Conservation (phyloP, 2,113 vertebrate species). For the Pholis gunnellus region DNA sequence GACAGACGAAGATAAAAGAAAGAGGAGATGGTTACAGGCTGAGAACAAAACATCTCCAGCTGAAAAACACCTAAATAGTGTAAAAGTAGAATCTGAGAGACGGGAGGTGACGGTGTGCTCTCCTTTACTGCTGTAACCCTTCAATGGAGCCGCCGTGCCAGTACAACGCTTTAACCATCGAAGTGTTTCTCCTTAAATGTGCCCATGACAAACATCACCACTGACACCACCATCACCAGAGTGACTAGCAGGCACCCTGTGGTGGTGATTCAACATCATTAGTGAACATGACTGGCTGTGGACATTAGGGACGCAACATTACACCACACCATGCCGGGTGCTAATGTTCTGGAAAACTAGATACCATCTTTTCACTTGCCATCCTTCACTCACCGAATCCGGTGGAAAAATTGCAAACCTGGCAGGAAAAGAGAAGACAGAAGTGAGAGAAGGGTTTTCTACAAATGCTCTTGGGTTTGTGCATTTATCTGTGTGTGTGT, state of each 20-base stretch:
- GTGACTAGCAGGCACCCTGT: conserved; percentile 65
- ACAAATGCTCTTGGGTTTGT: neutral
- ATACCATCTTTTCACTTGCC: conserved; percentile 77
- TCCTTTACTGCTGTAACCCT: conserved; percentile 44
- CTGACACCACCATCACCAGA: conserved; percentile 70
- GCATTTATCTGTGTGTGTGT: neutral
- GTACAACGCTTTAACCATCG: conserved; percentile 70
- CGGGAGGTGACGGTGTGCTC: conserved; percentile 15
- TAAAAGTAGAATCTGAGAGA: conserved; percentile 3
- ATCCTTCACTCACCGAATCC: conserved; percentile 74
- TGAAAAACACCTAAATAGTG: conserved; percentile 6
- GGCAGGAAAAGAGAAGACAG: conserved; percentile 20
- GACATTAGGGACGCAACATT: conserved; percentile 87
- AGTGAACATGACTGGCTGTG: conserved; percentile 84
- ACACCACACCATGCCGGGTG: conserved; percentile 78
- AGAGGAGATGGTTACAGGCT: conserved; percentile 18
- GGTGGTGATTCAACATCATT: conserved; percentile 85
- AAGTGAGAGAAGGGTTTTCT: neutral
- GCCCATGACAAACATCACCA: conserved; percentile 78
- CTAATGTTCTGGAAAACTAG: conserved; percentile 86
- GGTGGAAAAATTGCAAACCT: conserved; percentile 30
- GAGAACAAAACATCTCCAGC: conserved; percentile 26
- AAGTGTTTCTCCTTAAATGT: conserved; percentile 72
- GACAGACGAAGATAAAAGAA: conserved; percentile 12
- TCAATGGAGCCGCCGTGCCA: conserved; percentile 29